These are phyloP conservation scores for Puma concolor DNA, from an alignment of 2,113 vertebrate genomes.

Conservation along the genomic window DNA sequence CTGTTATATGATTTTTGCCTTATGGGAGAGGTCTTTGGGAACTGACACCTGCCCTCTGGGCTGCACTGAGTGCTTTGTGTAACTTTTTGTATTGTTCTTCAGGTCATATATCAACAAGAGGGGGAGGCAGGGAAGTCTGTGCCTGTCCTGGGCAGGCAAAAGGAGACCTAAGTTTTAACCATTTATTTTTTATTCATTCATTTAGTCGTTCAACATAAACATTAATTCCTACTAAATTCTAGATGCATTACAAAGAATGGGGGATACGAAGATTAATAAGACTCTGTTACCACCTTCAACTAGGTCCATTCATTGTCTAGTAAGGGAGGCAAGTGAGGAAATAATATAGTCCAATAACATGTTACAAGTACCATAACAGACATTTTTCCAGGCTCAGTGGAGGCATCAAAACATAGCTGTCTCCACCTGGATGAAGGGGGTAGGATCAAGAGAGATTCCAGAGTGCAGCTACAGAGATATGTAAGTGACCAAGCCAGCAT, in stretches of 20 bases:
- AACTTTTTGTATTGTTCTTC: background rate
- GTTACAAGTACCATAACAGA: background rate
- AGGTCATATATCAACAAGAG: background rate
- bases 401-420: background rate
- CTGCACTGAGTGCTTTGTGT: background rate
- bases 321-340: background rate
- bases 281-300: background rate
- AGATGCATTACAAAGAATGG: background rate
- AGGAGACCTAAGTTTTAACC: background rate
- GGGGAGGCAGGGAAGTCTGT: background rate
- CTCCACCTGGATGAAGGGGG: background rate
- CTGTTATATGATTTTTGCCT: background rate
- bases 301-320: background rate
- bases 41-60: background rate
- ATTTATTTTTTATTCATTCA: background rate
- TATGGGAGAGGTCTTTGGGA: background rate
- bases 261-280: background rate
- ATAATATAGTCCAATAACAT: background rate
- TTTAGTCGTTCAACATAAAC: constrained; percentile 42
- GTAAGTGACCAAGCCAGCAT: background rate
- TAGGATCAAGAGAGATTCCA: background rate
- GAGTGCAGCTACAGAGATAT: background rate
- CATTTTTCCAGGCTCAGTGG: background rate
- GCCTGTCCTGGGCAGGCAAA: background rate
- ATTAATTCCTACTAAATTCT: constrained; percentile 36